phyloP scores from a whole-genome alignment of 1,140 invertebrate species.

The Pachypeltis micranthus region DNA sequence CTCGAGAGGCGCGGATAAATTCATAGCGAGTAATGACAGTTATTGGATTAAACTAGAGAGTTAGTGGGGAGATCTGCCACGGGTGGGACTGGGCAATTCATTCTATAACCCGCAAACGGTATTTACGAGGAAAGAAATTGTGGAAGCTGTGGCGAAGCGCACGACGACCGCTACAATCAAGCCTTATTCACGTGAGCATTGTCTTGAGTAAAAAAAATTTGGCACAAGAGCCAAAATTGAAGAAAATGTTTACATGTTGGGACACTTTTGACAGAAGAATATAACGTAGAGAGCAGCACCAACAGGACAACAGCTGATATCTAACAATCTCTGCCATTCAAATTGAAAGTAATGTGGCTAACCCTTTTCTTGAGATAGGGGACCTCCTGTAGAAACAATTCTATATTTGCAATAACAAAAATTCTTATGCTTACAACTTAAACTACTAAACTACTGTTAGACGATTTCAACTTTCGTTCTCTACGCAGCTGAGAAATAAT shows the following conservation, averaged over 20 bases:
- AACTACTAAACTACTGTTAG: too few species aligned
- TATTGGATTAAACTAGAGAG: background rate
- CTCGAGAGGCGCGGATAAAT: too few species aligned
- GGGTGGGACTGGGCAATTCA: background rate
- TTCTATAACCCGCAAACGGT: background rate
- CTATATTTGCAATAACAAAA: too few species aligned
- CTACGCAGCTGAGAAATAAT: too few species aligned
- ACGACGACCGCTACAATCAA: background rate
- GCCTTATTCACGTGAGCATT: background rate
- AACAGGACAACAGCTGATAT: background rate
- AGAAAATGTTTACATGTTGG: slow-evolving; percentile 4
- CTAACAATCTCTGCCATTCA: too few species aligned
- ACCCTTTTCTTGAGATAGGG: too few species aligned
- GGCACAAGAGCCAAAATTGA: background rate
- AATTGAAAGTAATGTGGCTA: too few species aligned
- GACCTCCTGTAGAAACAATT: too few species aligned
- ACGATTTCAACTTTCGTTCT: too few species aligned
- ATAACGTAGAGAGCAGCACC: background rate
- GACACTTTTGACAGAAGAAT: background rate
- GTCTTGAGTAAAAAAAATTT: background rate
- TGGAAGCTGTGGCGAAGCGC: background rate
- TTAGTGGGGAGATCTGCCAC: background rate
- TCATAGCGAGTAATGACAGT: too few species aligned
- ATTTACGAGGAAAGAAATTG: background rate
- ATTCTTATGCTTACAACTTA: too few species aligned